Conservation (phyloP, 2,113 vertebrate species). For the Python bivittatus region DNA sequence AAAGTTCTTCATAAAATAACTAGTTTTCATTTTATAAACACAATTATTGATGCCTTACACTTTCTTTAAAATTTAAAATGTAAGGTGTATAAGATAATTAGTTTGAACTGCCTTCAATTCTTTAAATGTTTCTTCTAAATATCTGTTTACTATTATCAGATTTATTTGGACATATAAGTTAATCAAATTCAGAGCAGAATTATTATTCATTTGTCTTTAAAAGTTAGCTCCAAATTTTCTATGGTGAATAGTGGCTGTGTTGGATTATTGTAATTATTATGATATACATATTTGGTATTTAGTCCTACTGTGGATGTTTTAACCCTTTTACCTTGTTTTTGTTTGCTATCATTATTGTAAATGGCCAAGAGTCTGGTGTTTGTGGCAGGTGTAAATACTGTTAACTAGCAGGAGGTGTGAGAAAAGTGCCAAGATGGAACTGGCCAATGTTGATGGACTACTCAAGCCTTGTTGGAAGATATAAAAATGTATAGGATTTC, state of each 20-base stretch:
- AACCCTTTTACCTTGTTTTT: not conserved
- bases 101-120: not conserved
- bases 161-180: not conserved
- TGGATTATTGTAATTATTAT: not conserved
- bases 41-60: not conserved
- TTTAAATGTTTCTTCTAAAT: not conserved
- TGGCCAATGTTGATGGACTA: not conserved
- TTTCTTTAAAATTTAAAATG: not conserved
- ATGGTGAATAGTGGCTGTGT: not conserved
- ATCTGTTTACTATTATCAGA: not conserved
- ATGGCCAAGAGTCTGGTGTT: not conserved
- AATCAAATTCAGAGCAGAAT: not conserved
- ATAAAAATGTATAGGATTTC: not conserved
- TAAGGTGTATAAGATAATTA: not conserved
- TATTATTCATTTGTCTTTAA: not conserved
- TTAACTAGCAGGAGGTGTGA: not conserved
- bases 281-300: not conserved
- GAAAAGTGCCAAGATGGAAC: not conserved
- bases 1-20: not conserved
- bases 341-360: not conserved
- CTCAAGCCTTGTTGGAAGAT: not conserved
- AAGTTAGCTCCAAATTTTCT: not conserved
- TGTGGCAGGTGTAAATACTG: not conserved
- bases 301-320: not conserved
- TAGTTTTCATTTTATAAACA: not conserved